Evolutionary conservation across 2,888 invertebrate species (phyloP).

Genomic region (Andrena flavipes): DNA sequence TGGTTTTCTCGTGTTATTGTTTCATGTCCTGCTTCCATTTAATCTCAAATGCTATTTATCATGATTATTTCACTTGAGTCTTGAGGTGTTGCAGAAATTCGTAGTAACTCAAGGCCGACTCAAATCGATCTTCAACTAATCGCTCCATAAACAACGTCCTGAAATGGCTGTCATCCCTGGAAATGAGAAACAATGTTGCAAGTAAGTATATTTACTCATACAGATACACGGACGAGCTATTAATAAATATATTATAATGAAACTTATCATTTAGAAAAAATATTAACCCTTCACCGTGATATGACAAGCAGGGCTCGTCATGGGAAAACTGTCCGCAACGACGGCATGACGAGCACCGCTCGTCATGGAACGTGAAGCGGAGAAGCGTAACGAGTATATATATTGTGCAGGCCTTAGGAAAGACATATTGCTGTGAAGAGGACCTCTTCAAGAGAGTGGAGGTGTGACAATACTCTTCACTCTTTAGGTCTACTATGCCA

Average conservation of each 20-base stretch:
- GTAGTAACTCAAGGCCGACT: constrained; percentile 97
- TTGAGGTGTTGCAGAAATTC: constrained; percentile 99
- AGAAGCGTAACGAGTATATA: too few relatives aligned
- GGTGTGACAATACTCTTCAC: too few relatives aligned
- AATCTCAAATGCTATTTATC: constrained; percentile 12
- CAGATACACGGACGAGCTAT: not conserved
- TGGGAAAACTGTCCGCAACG: too few relatives aligned
- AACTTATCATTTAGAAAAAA: not conserved
- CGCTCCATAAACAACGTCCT: constrained; percentile 93
- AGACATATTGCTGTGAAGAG: too few relatives aligned
- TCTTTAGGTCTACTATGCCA: too few relatives aligned
- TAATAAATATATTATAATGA: not conserved
- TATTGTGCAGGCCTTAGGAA: too few relatives aligned
- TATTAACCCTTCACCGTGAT: too few relatives aligned
- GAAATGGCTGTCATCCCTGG: constrained; percentile 96
- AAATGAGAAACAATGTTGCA: constrained; percentile 59
- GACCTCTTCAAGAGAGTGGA: too few relatives aligned
- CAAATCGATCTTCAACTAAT: constrained; percentile 97
- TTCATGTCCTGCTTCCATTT: constrained; percentile 24
- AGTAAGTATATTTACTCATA: not conserved
- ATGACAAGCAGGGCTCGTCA: too few relatives aligned
- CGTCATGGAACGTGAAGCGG: too few relatives aligned
- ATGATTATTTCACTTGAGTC: constrained; percentile 92
- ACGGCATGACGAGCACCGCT: too few relatives aligned
- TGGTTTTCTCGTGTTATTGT: constrained; percentile 29